Conservation (phyloP, 2,113 vertebrate genomes). For the Lonchura striata region DNA sequence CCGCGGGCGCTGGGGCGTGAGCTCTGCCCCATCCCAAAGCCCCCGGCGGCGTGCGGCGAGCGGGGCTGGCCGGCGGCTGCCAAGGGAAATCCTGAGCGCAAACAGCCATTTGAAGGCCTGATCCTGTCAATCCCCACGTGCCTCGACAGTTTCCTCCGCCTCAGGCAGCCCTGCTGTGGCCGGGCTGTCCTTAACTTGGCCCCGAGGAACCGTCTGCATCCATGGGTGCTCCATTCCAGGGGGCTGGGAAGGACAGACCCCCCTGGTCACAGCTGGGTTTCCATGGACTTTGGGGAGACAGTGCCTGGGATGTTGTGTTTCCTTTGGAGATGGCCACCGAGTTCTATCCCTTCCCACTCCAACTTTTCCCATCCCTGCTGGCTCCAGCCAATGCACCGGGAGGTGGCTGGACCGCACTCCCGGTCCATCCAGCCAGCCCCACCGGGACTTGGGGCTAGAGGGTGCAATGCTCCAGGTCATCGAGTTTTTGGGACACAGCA, state of each 20-base stretch:
- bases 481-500: not conserved
- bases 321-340: not conserved
- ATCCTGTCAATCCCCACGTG: not conserved
- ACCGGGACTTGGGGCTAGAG: accelerated
- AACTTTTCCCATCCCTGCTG: not conserved
- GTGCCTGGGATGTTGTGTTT: not conserved
- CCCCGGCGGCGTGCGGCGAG: not conserved
- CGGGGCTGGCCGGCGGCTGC: not conserved
- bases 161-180: not conserved
- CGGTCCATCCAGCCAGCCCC: not conserved
- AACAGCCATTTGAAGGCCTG: slow-evolving; percentile 5
- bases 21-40: not conserved
- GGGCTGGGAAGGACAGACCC: not conserved
- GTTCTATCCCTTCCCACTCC: accelerated
- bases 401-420: accelerated
- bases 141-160: not conserved
- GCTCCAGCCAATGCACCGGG: accelerated
- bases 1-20: not conserved
- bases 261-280: not conserved
- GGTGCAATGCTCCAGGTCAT: accelerated
- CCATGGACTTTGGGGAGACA: not conserved
- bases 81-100: slow-evolving; percentile 60
- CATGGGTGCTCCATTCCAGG: not conserved
- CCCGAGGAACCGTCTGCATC: not conserved
- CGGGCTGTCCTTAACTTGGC: not conserved